phyloP scores from a whole-genome alignment of 2,888 invertebrate species.

The Cheiracanthium punctorium region DNA sequence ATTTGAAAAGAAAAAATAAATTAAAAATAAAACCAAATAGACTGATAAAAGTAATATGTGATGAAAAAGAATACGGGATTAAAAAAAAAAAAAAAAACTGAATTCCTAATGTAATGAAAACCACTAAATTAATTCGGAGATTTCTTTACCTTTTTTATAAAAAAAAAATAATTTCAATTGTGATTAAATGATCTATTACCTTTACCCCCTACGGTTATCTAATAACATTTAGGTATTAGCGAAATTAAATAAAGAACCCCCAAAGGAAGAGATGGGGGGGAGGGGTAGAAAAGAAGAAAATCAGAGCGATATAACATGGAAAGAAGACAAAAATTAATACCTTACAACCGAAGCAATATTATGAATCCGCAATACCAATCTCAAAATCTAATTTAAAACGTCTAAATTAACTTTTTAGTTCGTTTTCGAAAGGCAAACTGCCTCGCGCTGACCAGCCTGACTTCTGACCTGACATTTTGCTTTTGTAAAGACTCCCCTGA shows the following conservation, averaged over 20 bases:
- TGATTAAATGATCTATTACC: conserved; percentile 58
- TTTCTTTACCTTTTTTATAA: neutral
- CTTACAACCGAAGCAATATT: conserved; percentile 15
- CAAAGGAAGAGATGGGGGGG: neutral
- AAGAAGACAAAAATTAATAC: conserved; percentile 21
- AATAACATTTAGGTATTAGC: conserved; percentile 45
- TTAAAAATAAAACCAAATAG: too few species aligned
- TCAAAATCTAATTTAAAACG: conserved; percentile 63
- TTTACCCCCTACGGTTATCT: conserved; percentile 22
- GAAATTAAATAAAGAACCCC: conserved; percentile 18
- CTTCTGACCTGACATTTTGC: conserved; percentile 45
- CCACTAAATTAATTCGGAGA: conserved; percentile 28
- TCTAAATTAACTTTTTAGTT: conserved; percentile 61
- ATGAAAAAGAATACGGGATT: too few species aligned
- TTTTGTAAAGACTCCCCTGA: conserved; percentile 18
- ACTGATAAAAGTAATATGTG: too few species aligned
- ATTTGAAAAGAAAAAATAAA: too few species aligned
- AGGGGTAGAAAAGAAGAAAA: neutral
- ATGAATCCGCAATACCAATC: conserved; percentile 34
- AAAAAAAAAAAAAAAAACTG: too few species aligned
- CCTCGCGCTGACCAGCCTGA: conserved; percentile 36
- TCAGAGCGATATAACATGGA: neutral
- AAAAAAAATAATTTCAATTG: conserved; percentile 1
- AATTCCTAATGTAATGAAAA: conserved; percentile 29
- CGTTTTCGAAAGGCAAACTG: conserved; percentile 22